phyloP scores from a whole-genome alignment of 1,140 invertebrate species.

The Hylaeus volcanicus region DNA sequence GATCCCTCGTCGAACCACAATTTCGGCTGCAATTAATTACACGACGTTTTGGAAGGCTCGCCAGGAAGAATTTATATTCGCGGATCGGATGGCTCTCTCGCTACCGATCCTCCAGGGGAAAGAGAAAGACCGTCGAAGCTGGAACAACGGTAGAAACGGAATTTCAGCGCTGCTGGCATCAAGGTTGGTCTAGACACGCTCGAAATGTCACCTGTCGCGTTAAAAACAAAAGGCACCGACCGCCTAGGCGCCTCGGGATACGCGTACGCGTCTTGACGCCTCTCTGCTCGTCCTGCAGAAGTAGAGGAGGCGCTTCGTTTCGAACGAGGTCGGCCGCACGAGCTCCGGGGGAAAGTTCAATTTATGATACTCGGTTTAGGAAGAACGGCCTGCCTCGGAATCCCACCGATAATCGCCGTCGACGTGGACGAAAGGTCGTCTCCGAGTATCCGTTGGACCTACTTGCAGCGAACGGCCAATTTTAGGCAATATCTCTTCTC shows the following conservation, averaged over 20 bases:
- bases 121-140: not conserved
- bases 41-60: not conserved
- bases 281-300: constrained; percentile 52
- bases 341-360: constrained; percentile 64
- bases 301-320: not conserved
- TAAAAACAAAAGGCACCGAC: constrained; percentile 52
- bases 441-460: not conserved
- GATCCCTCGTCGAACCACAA: constrained; percentile 6
- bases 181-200: constrained; percentile 38
- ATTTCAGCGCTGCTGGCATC: constrained; percentile 53
- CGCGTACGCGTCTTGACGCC: constrained; percentile 39
- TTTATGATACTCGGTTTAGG: constrained; percentile 61
- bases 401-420: constrained; percentile 48
- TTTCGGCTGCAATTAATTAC: constrained; percentile 19
- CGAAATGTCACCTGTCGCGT: constrained; percentile 52
- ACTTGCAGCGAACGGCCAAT: constrained; percentile 42
- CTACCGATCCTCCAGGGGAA: not conserved
- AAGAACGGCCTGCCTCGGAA: constrained; percentile 57
- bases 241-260: constrained; percentile 29
- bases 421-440: constrained; percentile 47
- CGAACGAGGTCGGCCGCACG: constrained; percentile 59
- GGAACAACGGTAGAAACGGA: constrained; percentile 22
- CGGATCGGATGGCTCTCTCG: not conserved
- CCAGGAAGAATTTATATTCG: not conserved
- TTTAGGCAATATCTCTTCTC: constrained; percentile 5